A percentile compares a stretch with the other conserved stretches of the same genome.
Conservation (phyloP, 1,140 invertebrate genomes). For the Philopotamus ludificatus region DNA sequence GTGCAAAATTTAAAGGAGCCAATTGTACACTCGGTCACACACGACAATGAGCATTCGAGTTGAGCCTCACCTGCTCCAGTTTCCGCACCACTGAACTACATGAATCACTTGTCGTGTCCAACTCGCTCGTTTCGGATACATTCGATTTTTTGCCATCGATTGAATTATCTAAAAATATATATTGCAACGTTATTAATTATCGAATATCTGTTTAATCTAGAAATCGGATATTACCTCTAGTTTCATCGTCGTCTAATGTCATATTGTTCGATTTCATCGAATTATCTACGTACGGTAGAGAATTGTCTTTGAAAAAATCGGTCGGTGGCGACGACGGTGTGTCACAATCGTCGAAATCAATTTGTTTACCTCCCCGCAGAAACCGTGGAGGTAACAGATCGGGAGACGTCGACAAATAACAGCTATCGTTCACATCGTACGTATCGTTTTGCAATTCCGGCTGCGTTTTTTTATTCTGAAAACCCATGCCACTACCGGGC, state of each 20-base stretch:
- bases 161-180: no score
- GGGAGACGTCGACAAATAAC: constrained; percentile 19
- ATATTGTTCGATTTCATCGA: not conserved
- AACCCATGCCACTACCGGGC: constrained; percentile 44
- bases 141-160: no score
- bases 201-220: no score
- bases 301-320: constrained; percentile 50
- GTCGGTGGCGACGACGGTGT: constrained; percentile 45
- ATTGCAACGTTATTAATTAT: no score
- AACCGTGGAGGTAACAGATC: constrained; percentile 23
- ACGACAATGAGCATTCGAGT: constrained; percentile 17
- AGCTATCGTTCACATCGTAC: constrained; percentile 5
- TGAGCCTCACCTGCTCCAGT: constrained; percentile 40
- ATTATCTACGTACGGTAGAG: constrained; percentile 43
- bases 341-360: constrained; percentile 42
- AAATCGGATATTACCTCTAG: no score
- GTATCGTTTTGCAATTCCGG: constrained; percentile 7
- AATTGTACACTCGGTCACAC: constrained; percentile 24
- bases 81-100: constrained; percentile 37
- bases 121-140: not conserved
- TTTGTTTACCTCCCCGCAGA: constrained; percentile 17
- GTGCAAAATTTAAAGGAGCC: constrained; percentile 39
- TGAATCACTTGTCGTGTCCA: constrained; percentile 26
- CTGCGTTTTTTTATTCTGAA: not conserved
- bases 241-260: constrained; percentile 3